Conservation (phyloP, 2,797 vertebrate species). For the Taeniopygia guttata region DNA sequence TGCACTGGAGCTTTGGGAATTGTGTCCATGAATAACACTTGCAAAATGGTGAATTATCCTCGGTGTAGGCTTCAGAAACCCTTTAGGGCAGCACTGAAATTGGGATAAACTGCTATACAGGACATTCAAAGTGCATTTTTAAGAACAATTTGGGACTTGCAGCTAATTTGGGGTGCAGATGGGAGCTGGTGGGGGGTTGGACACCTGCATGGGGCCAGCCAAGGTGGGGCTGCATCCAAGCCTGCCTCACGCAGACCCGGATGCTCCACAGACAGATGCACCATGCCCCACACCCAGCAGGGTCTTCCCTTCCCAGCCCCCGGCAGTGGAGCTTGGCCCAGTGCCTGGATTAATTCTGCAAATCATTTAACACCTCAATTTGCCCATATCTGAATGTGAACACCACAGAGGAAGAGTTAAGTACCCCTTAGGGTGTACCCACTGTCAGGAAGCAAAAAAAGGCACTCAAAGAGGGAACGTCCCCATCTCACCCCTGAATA, state of each 20-base stretch:
- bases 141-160: not conserved
- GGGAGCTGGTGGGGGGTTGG: not conserved
- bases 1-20: not conserved
- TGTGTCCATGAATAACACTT: not conserved
- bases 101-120: not conserved
- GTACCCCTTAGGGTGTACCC: not conserved
- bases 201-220: not conserved
- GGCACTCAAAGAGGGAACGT: not conserved
- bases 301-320: not conserved
- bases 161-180: not conserved
- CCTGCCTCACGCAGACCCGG: not conserved
- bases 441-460: not conserved
- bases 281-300: not conserved
- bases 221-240: not conserved
- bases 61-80: fast-evolving
- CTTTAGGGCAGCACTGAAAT: not conserved
- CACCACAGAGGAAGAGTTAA: not conserved
- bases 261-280: not conserved
- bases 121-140: not conserved
- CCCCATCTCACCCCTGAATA: not conserved
- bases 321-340: not conserved
- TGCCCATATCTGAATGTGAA: not conserved
- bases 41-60: not conserved
- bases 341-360: not conserved
- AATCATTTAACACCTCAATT: not conserved